Conservation (phyloP, 2,113 vertebrate genomes). For the Riparia riparia region DNA sequence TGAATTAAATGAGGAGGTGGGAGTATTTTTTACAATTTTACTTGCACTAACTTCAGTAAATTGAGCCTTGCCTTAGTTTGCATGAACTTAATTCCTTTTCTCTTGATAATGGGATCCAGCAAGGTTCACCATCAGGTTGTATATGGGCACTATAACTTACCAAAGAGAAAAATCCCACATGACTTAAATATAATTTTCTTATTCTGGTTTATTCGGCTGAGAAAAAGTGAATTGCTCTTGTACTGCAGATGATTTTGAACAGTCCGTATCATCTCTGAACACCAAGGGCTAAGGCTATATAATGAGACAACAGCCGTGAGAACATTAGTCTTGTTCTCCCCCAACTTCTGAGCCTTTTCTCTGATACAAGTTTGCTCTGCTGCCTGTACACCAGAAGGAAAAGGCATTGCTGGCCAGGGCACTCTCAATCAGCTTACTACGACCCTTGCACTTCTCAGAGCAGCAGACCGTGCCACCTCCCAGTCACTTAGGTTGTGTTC, state of each 20-base stretch:
- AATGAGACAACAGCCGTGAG: background rate
- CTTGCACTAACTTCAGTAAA: background rate
- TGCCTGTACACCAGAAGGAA: background rate
- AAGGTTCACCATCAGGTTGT: background rate
- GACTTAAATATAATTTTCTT: background rate
- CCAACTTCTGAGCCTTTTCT: background rate
- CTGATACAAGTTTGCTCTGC: background rate
- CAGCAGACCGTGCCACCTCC: background rate
- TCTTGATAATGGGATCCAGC: background rate
- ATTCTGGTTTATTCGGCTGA: background rate
- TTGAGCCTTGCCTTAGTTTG: background rate
- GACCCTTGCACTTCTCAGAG: background rate
- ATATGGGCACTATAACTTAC: background rate
- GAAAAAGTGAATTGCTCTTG: background rate
- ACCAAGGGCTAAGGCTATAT: background rate
- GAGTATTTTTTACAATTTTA: background rate
- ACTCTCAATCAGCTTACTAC: background rate
- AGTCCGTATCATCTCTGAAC: background rate
- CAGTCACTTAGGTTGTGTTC: accelerated
- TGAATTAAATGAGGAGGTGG: background rate
- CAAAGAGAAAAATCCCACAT: background rate
- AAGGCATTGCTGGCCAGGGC: background rate
- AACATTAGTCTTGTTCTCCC: background rate
- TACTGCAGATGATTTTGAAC: background rate
- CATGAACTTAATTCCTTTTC: background rate